Conservation (phyloP, 1,140 invertebrate species). For the Brachionus plicatilis region DNA sequence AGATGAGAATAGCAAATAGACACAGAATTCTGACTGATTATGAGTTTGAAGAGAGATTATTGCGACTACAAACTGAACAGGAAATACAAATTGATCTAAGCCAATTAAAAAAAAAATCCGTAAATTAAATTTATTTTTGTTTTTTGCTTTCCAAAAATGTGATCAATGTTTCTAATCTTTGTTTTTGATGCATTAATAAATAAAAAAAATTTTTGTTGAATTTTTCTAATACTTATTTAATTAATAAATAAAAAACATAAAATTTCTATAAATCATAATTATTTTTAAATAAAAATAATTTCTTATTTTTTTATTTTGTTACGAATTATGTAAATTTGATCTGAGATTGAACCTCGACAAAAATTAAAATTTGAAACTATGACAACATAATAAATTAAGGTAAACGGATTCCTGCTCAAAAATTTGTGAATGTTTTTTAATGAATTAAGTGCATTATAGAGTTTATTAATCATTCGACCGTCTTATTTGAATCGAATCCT, state of each 20-base stretch:
- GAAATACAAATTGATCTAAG: constrained; percentile 4
- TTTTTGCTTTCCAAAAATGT: background rate
- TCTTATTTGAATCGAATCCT: background rate
- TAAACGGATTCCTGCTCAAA: background rate
- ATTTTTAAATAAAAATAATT: background rate
- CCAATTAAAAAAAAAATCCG: background rate
- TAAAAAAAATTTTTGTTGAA: background rate
- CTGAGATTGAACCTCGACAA: background rate
- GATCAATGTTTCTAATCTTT: background rate
- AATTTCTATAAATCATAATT: no score
- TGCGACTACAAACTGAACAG: background rate
- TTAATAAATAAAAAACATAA: background rate
- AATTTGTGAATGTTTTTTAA: background rate
- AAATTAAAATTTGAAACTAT: background rate
- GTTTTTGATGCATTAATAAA: background rate
- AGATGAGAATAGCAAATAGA: background rate
- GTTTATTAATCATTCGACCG: background rate
- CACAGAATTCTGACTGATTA: background rate
- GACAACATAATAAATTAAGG: constrained; percentile 10
- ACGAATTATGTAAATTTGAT: background rate
- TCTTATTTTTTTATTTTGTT: background rate
- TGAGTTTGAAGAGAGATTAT: background rate
- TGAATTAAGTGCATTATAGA: background rate
- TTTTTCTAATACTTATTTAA: background rate
- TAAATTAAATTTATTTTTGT: background rate